Percentiles rank a stretch among this genome's conserved stretches.
These are phyloP conservation scores for Oenanthe oenanthe DNA, from an alignment of 2,113 vertebrate genomes.

Conservation along the genomic window DNA sequence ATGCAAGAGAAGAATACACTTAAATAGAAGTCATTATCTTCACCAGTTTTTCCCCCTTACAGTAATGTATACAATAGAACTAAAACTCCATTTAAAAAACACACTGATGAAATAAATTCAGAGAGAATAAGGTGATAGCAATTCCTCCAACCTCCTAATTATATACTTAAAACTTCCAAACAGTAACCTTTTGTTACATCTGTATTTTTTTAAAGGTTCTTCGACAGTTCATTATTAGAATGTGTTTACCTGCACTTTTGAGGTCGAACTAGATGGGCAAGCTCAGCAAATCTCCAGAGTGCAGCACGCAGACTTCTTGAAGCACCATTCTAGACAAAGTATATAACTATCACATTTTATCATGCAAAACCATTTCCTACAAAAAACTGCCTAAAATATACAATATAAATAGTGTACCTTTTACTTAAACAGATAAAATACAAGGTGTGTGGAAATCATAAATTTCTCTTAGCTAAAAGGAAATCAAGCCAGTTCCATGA, in stretches of 20 bases:
- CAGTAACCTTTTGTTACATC: not conserved
- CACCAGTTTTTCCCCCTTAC: not conserved
- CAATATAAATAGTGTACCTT: not conserved
- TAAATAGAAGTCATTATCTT: not conserved
- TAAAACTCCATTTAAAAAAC: not conserved
- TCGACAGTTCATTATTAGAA: not conserved
- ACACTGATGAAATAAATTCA: not conserved
- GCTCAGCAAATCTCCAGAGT: conserved; percentile 96
- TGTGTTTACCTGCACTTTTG: conserved; percentile 93
- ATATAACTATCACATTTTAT: not conserved
- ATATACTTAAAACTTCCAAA: not conserved
- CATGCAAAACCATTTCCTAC: not conserved
- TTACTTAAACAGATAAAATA: not conserved
- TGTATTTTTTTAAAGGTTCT: not conserved
- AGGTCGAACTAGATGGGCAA: conserved; percentile 93
- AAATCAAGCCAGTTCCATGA: not conserved
- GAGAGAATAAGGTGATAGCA: not conserved
- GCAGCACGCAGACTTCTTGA: conserved; percentile 93
- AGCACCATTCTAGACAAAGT: conserved; percentile 86
- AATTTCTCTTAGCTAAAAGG: not conserved
- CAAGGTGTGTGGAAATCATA: not conserved
- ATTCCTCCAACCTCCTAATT: not conserved
- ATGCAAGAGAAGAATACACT: not conserved
- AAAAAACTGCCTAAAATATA: not conserved
- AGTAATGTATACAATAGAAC: not conserved